phyloP scores from a whole-genome alignment of 2,797 vertebrate genomes.

The Cyprinodon diabolis region DNA sequence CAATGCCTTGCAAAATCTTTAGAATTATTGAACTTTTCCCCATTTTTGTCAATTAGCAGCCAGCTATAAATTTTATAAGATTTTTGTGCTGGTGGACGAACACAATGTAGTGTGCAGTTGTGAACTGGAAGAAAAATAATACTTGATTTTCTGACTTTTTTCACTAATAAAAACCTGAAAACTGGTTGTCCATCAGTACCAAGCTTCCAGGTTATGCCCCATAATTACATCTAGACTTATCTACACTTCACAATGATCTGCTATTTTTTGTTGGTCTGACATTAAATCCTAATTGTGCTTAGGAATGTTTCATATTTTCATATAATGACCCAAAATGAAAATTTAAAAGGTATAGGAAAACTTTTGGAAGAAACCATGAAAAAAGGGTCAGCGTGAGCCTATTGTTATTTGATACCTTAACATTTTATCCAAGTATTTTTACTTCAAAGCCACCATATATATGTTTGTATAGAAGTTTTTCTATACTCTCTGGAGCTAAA shows the following conservation, averaged over 20 bases:
- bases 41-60: not conserved
- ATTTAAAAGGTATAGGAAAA: not conserved
- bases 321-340: not conserved
- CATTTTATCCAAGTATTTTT: constrained; percentile 14
- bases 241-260: not conserved
- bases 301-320: not conserved
- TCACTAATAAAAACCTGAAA: not conserved
- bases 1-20: not conserved
- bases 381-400: constrained; percentile 28
- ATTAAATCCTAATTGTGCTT: not conserved
- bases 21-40: not conserved
- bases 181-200: not conserved
- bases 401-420: constrained; percentile 15
- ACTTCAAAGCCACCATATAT: not conserved
- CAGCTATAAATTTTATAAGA: not conserved
- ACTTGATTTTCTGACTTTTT: not conserved
- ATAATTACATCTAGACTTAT: too few relatives aligned
- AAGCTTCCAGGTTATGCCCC: not conserved
- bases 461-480: constrained; percentile 7
- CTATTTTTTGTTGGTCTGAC: not conserved
- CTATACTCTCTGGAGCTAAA: not conserved
- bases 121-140: not conserved
- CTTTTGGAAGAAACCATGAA: constrained; percentile 12
- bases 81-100: not conserved
- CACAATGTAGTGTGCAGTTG: not conserved